A percentile compares a stretch with the other conserved stretches of the same genome.
Conservation (phyloP, 2,888 invertebrate genomes). For the Ectobius pallidus region DNA sequence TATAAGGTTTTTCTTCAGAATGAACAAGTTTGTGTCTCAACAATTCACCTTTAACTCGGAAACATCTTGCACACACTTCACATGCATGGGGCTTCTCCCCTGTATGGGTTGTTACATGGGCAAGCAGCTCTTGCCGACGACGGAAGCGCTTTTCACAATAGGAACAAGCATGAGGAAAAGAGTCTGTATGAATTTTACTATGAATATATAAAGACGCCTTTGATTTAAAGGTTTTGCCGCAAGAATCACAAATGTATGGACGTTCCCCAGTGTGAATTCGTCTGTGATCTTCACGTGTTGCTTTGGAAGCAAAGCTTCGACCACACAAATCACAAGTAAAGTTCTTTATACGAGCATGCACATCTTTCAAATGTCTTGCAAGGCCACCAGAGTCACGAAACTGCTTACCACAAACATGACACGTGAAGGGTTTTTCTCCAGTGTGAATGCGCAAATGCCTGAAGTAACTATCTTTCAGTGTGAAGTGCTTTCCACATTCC, state of each 20-base stretch:
- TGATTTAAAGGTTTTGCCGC: constrained; percentile 65
- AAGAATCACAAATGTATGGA: constrained; percentile 56
- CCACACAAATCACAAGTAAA: constrained; percentile 59
- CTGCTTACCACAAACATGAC: constrained; percentile 69
- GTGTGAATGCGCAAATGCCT: constrained; percentile 57
- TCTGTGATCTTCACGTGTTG: constrained; percentile 56
- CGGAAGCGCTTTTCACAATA: constrained; percentile 64
- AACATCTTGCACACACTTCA: constrained; percentile 54
- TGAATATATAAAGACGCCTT: constrained; percentile 70
- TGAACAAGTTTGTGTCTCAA: constrained; percentile 59
- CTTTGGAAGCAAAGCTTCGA: constrained; percentile 58
- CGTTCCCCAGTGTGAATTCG: constrained; percentile 53
- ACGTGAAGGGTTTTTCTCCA: constrained; percentile 69
- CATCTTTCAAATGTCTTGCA: constrained; percentile 58
- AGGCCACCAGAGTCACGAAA: constrained; percentile 68
- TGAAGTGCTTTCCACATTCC: constrained; percentile 36
- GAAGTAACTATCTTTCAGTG: constrained; percentile 33
- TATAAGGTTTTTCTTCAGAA: constrained; percentile 52
- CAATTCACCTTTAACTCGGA: constrained; percentile 41
- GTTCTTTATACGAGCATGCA: constrained; percentile 59
- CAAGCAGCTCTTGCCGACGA: constrained; percentile 59
- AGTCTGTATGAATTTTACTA: constrained; percentile 62
- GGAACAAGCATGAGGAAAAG: constrained; percentile 63
- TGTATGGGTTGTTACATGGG: constrained; percentile 63
- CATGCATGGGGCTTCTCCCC: constrained; percentile 63